These are phyloP conservation scores for Piezodorus guildinii DNA, from an alignment of 1,140 invertebrate species.

Conservation along the genomic window DNA sequence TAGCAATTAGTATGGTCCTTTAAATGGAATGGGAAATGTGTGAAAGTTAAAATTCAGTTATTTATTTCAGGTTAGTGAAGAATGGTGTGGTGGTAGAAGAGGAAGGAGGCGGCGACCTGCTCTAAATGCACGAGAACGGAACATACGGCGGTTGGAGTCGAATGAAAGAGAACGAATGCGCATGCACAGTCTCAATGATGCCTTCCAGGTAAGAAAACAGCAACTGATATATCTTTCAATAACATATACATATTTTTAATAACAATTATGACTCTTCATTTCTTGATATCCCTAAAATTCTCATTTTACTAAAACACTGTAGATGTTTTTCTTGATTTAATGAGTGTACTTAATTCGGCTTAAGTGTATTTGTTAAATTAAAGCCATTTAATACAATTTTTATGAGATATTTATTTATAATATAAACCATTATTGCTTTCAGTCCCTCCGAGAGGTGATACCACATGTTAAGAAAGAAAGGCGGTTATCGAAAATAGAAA, in stretches of 20 bases:
- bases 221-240: too few relatives aligned
- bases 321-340: too few relatives aligned
- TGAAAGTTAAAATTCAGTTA: background rate
- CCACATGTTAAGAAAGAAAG: constrained; percentile 76
- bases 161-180: constrained; percentile 84
- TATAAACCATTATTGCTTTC: constrained; percentile 26
- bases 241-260: too few relatives aligned
- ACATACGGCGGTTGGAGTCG: constrained; percentile 73
- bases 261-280: too few relatives aligned
- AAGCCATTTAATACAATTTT: background rate
- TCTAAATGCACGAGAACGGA: constrained; percentile 65
- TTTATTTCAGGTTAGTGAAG: constrained; percentile 9
- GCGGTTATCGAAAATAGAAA: constrained; percentile 78
- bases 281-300: too few relatives aligned
- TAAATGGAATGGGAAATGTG: background rate
- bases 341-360: background rate
- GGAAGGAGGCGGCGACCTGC: constrained; percentile 41
- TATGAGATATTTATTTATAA: background rate
- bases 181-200: constrained; percentile 86
- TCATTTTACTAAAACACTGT: too few relatives aligned
- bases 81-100: constrained; percentile 11
- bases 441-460: constrained; percentile 73
- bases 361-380: background rate
- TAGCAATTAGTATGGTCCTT: too few relatives aligned
- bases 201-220: constrained; percentile 64